phyloP scores from a whole-genome alignment of 2,797 vertebrate species.

The Mormyrops boulengeri region DNA sequence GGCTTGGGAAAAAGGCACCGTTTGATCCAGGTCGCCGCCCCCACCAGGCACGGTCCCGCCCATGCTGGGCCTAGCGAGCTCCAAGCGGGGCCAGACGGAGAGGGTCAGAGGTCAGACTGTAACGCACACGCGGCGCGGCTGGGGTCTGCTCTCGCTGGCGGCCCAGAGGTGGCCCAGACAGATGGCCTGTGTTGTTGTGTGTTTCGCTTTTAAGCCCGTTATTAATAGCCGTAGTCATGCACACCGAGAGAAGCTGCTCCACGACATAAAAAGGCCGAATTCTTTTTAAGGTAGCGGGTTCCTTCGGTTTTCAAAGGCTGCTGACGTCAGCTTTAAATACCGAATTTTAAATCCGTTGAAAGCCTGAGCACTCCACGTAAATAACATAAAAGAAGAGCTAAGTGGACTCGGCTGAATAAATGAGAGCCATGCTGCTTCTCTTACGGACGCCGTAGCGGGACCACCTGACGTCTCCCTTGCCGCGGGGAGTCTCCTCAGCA shows the following conservation, averaged over 20 bases:
- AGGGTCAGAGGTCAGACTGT: not conserved
- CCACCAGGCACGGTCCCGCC: not conserved
- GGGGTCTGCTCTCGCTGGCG: not conserved
- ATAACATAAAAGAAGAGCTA: slow-evolving; percentile 65
- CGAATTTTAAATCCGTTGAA: slow-evolving; percentile 62
- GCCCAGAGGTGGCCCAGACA: not conserved
- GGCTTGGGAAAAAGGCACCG: not conserved
- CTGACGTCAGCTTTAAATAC: slow-evolving; percentile 63
- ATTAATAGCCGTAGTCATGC: slow-evolving; percentile 41
- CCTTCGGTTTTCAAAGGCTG: slow-evolving; percentile 63
- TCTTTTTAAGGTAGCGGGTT: slow-evolving; percentile 55
- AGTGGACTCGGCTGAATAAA: slow-evolving; percentile 61
- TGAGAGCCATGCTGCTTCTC: slow-evolving; percentile 62
- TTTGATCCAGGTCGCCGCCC: not conserved
- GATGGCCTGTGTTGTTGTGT: not conserved
- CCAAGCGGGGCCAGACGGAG: not conserved
- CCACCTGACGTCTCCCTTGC: slow-evolving; percentile 64
- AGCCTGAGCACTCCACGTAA: slow-evolving; percentile 58
- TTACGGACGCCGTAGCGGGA: slow-evolving; percentile 47
- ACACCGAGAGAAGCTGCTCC: slow-evolving; percentile 56
- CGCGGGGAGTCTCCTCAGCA: slow-evolving; percentile 57
- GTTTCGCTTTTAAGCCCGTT: not conserved
- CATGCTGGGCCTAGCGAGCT: not conserved
- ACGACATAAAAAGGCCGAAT: slow-evolving; percentile 49
- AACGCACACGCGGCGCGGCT: not conserved